These are phyloP conservation scores for Nycticorax nycticorax DNA, from an alignment of 2,113 vertebrate species.

Conservation along the genomic window DNA sequence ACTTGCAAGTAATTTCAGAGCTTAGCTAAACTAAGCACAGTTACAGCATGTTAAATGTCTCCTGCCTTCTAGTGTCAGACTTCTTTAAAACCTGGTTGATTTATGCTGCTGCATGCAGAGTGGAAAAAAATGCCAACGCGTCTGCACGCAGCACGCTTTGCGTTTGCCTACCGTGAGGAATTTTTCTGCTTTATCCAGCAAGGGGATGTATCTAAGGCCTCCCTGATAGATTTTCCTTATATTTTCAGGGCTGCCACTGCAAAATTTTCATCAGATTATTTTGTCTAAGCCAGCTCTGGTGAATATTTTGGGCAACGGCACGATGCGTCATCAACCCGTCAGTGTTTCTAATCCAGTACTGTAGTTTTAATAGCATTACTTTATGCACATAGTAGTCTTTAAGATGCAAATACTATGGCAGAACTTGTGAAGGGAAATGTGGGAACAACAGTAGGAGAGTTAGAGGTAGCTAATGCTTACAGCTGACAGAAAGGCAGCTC, in stretches of 20 bases:
- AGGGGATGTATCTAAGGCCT: background rate
- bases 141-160: fast-evolving
- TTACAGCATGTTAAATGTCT: fast-evolving
- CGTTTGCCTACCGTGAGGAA: background rate
- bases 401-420: background rate
- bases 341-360: background rate
- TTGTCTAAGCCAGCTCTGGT: background rate
- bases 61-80: background rate
- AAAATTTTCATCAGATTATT: background rate
- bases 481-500: background rate
- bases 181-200: background rate
- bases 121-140: fast-evolving
- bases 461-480: background rate
- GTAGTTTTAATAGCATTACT: background rate
- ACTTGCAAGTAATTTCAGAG: background rate
- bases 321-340: fast-evolving
- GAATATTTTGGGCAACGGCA: background rate
- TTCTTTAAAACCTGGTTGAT: background rate
- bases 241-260: background rate
- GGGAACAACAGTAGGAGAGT: background rate
- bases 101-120: background rate
- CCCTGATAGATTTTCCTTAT: background rate
- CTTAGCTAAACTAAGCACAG: background rate
- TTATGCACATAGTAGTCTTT: background rate
- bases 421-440: background rate